Conservation (phyloP, 1,140 invertebrate genomes). For the Drosophila parabipectinata region DNA sequence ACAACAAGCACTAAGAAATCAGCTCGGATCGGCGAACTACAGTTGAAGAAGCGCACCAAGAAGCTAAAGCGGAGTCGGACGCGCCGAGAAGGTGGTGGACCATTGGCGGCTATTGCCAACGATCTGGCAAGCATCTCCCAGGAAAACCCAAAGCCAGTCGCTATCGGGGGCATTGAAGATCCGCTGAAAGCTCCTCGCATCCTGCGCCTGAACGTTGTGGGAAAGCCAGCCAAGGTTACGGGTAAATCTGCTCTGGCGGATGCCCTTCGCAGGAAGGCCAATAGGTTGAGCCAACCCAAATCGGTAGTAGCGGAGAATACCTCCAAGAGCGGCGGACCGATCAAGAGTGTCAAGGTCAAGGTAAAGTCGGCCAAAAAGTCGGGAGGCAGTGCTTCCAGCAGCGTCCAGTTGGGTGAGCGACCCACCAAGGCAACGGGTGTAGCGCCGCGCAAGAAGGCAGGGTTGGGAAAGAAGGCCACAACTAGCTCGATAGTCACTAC, state of each 20-base stretch:
- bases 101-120: constrained; percentile 9
- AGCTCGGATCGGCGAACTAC: constrained; percentile 47
- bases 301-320: neutral
- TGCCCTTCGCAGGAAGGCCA: constrained; percentile 13
- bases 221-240: constrained; percentile 16
- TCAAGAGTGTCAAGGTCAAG: constrained; percentile 10
- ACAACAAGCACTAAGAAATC: constrained; percentile 37
- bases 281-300: neutral
- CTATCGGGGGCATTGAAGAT: constrained; percentile 25
- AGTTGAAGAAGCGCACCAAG: constrained; percentile 51
- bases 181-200: neutral
- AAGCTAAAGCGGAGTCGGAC: constrained; percentile 49
- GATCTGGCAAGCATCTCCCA: neutral
- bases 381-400: neutral
- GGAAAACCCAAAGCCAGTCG: constrained; percentile 18
- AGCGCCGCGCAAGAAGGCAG: constrained; percentile 6
- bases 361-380: constrained; percentile 16
- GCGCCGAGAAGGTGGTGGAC: constrained; percentile 23
- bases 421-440: neutral
- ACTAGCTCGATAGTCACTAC: neutral
- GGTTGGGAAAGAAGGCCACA: neutral
- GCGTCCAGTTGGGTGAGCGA: neutral
- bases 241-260: constrained; percentile 11
- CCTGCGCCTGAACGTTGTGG: constrained; percentile 30
- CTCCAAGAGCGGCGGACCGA: neutral